Percentiles rank a stretch among this genome's conserved stretches.
phyloP scores from a whole-genome alignment of 1,140 invertebrate species.

The Phocides pigmalion region DNA sequence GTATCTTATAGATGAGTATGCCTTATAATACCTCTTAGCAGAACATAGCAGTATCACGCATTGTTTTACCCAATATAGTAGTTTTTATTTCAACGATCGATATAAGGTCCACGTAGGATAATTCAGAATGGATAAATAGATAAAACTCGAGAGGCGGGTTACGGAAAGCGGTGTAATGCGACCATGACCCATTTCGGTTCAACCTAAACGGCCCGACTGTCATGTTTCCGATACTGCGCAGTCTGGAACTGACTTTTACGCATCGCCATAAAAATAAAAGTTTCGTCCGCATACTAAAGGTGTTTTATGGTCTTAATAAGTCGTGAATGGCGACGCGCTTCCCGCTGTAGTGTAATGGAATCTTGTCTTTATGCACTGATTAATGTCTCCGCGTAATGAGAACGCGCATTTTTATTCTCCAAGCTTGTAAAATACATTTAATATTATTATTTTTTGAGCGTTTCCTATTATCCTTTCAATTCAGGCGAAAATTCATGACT shows the following conservation, averaged over 20 bases:
- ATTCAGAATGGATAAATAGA: neutral
- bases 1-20: no score
- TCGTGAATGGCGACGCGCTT: constrained; percentile 32
- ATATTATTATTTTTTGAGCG: constrained; percentile 15
- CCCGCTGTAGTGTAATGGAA: constrained; percentile 24
- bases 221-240: constrained; percentile 42
- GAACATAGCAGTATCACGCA: no score
- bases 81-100: neutral
- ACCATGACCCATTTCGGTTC: constrained; percentile 38
- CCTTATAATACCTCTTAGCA: no score
- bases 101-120: neutral
- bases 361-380: constrained; percentile 28
- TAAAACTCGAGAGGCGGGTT: neutral
- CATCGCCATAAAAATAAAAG: constrained; percentile 48
- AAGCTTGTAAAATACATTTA: constrained; percentile 8
- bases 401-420: constrained; percentile 18
- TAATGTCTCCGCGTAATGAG: constrained; percentile 27
- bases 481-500: neutral
- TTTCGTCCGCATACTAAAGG: constrained; percentile 41
- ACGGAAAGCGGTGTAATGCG: constrained; percentile 13
- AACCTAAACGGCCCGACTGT: neutral
- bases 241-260: constrained; percentile 41
- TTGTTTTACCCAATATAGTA: neutral
- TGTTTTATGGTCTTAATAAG: constrained; percentile 44
- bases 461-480: neutral